Evolutionary conservation across 2,888 invertebrate species (phyloP), one percentile per base, ranked within the genome.

Genomic region (Galerucella nymphaeae): DNA sequence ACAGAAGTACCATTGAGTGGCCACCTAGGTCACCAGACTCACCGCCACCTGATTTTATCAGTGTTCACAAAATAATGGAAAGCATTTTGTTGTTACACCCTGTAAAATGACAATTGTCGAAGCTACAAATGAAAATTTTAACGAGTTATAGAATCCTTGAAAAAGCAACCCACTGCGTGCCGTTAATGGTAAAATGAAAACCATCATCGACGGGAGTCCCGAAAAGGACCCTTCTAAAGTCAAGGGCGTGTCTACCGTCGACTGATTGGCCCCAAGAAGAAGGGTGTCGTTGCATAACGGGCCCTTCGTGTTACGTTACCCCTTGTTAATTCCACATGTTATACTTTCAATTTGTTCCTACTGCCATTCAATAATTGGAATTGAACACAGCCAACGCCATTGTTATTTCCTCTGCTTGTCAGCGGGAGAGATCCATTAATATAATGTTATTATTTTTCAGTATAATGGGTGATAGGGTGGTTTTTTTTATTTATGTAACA

Each of bases 211-310:
- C 66, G 64, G 66, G 72, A 48, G 70, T 69, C 70, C 72, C 72
- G 30, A 30, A n/a, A 71, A 72, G 68, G 74, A 71, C 77, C 77
- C 75, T 77, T 75, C 71, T 58, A 66, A 84, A 84, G 84, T 85
- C 85, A 85, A 84, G 84, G 84, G 84, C 84, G 84, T 83, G 78
- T 77, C 83, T 79, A 66, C 66, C 72, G 68, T 62, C 79, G 81
- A 79, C 78, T 82, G 84, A 85, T 85, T 85, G 85, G 85, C 84
- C 80, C 78, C 78, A 80, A 80, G 78, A 75, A 77, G 80, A 77
- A 83, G 83, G 84, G 84, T 83, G 82, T 82, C 82, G 80, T 82
- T 82, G 79, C 81, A 81, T 80, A 82, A 82, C 83, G 80, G 80
- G 80, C 80, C 80, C 78, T 80, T 76, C 78, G 72, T 78, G 77